A percentile compares a stretch with the other conserved stretches of the same genome.
phyloP scores from a whole-genome alignment of 2,888 invertebrate genomes.

The Spicauda simplicius region DNA sequence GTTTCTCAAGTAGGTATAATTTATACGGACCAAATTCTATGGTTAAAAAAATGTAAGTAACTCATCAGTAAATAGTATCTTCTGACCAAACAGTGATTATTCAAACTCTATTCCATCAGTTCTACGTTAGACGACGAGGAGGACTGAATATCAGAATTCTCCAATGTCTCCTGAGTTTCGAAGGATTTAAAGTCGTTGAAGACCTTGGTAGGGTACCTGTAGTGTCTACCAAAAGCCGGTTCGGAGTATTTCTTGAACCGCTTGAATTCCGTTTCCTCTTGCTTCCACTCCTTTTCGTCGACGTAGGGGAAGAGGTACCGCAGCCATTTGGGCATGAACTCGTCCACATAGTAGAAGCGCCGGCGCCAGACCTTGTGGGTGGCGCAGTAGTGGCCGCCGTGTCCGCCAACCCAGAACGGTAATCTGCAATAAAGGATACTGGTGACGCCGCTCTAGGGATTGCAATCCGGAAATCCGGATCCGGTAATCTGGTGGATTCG shows the following conservation, averaged over 20 bases:
- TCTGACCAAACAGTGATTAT: too few species aligned
- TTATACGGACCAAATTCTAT: too few species aligned
- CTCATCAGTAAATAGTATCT: too few species aligned
- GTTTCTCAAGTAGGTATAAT: too few species aligned
- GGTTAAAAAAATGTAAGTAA: too few species aligned
- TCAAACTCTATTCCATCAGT: neutral
- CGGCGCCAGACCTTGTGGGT: slow-evolving; percentile 63
- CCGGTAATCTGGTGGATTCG: too few species aligned
- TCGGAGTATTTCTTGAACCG: slow-evolving; percentile 61
- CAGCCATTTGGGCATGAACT: slow-evolving; percentile 64
- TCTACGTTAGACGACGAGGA: slow-evolving; percentile 12
- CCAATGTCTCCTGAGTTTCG: slow-evolving; percentile 51
- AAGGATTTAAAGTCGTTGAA: slow-evolving; percentile 54
- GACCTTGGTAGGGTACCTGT: slow-evolving; percentile 51
- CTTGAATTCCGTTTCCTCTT: slow-evolving; percentile 55
- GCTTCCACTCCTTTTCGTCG: slow-evolving; percentile 57
- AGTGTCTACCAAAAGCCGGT: slow-evolving; percentile 64
- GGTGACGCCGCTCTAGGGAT: too few species aligned
- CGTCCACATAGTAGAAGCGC: slow-evolving; percentile 65
- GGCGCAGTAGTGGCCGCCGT: slow-evolving; percentile 54
- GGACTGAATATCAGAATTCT: slow-evolving; percentile 44
- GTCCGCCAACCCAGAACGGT: slow-evolving; percentile 63
- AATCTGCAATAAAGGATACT: slow-evolving; percentile 35
- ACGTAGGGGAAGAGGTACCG: slow-evolving; percentile 55
- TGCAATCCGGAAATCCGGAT: too few species aligned